phyloP scores from a whole-genome alignment of 1,140 invertebrate genomes.

The Latrodectus geometricus region DNA sequence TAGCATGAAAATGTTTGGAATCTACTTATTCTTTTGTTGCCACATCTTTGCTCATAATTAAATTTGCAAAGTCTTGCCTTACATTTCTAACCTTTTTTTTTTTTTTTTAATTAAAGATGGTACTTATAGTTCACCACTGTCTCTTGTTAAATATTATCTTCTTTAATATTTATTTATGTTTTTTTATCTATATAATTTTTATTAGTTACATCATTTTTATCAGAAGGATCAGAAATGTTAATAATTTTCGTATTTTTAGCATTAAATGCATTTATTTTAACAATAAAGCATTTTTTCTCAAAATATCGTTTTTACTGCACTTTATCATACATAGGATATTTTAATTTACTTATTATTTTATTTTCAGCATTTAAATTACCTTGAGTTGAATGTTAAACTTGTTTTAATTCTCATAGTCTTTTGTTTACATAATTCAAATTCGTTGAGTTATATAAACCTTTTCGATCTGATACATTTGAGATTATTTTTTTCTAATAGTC shows the following conservation, averaged over 20 bases:
- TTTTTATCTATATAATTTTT: not conserved
- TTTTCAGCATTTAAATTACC: not conserved
- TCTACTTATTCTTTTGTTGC: not conserved
- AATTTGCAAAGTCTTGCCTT: too few species aligned
- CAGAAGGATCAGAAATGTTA: not conserved
- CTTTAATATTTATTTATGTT: not conserved
- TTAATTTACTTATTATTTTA: not conserved
- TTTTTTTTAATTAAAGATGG: too few species aligned
- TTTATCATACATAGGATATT: not conserved
- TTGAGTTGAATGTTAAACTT: too few species aligned
- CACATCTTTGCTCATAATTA: too few species aligned
- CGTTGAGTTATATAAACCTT: too few species aligned
- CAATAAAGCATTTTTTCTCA: not conserved
- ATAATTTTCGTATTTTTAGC: not conserved
- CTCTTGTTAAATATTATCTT: not conserved
- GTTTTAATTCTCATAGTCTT: too few species aligned
- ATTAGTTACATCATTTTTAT: not conserved
- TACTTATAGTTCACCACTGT: not conserved
- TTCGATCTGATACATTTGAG: too few species aligned
- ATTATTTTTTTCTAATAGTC: too few species aligned
- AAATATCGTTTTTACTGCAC: not conserved
- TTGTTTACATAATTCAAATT: too few species aligned
- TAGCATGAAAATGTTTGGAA: not conserved
- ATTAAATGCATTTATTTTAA: not conserved
- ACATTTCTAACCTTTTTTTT: too few species aligned